Percentiles rank a stretch among this genome's conserved stretches.
Evolutionary conservation across 2,113 vertebrate species (phyloP).

Genomic region (Mohoua ochrocephala): DNA sequence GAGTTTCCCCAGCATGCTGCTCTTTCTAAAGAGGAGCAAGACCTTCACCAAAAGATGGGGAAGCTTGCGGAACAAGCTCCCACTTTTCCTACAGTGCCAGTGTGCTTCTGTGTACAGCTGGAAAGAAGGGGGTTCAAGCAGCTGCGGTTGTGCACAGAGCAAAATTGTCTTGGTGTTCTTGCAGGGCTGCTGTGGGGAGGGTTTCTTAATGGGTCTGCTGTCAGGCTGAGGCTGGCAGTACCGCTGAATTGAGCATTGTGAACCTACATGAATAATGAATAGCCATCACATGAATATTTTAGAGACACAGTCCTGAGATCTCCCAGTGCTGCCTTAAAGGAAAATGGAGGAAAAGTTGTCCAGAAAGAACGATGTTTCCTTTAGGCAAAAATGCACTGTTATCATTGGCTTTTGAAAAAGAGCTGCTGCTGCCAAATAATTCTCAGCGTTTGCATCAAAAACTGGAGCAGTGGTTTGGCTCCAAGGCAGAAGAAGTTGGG

Average conservation of each 20-base stretch:
- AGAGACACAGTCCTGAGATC: not conserved
- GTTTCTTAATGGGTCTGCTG: conserved; percentile 3
- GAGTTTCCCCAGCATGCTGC: not conserved
- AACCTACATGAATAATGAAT: conserved; percentile 23
- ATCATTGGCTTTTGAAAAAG: not conserved
- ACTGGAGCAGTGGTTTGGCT: conserved; percentile 4
- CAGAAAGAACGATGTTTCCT: conserved; percentile 43
- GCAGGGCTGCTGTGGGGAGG: not conserved
- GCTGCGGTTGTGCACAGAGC: not conserved
- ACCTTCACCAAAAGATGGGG: not conserved
- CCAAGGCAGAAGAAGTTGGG: not conserved
- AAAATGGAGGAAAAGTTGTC: conserved; percentile 24
- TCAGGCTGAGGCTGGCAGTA: conserved; percentile 33
- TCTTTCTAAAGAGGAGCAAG: not conserved
- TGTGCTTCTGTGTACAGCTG: not conserved
- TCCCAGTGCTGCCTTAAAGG: conserved; percentile 12
- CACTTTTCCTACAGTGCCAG: not conserved
- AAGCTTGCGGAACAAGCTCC: not conserved
- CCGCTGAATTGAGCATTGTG: not conserved
- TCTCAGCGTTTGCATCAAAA: conserved; percentile 3
- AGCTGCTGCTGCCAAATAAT: not conserved
- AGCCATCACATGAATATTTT: conserved; percentile 25
- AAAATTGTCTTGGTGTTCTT: not conserved
- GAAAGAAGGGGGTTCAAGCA: not conserved
- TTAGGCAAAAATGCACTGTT: conserved; percentile 29